These are phyloP conservation scores for Ammodytes dubius DNA, from an alignment of 2,113 vertebrate species.

Conservation along the genomic window DNA sequence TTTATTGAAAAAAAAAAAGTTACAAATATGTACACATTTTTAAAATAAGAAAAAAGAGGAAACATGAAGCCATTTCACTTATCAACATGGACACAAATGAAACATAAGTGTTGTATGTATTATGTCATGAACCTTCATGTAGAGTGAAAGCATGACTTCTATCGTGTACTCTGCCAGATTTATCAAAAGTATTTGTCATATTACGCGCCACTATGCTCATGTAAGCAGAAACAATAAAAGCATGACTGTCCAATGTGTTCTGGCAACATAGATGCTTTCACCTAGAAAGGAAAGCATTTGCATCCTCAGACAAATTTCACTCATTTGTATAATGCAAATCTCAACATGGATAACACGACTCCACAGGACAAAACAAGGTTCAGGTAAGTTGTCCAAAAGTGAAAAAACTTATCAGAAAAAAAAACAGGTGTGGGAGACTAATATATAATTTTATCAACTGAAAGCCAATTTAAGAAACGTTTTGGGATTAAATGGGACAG, in stretches of 20 bases:
- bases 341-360: not conserved
- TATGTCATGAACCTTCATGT: not conserved
- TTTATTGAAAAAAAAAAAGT: constrained; percentile 88
- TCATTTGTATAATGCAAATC: not conserved
- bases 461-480: not conserved
- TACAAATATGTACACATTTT: constrained; percentile 90
- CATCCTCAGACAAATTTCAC: not conserved
- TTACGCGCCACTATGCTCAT: constrained; percentile 6
- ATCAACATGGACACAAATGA: constrained; percentile 41
- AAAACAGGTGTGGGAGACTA: not conserved
- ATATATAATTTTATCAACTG: constrained; percentile 5
- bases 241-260: constrained; percentile 17
- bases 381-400: not conserved
- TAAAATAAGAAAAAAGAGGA: constrained; percentile 50
- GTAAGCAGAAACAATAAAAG: constrained; percentile 43
- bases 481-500: not conserved
- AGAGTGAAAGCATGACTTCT: constrained; percentile 31
- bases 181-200: not conserved
- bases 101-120: not conserved
- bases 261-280: not conserved
- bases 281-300: not conserved
- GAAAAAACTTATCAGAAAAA: not conserved
- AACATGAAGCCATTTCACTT: constrained; percentile 68
- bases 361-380: not conserved
- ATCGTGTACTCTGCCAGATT: not conserved